Evolutionary conservation across 1,140 invertebrate species (phyloP).

Genomic region (Drosophila elegans): DNA sequence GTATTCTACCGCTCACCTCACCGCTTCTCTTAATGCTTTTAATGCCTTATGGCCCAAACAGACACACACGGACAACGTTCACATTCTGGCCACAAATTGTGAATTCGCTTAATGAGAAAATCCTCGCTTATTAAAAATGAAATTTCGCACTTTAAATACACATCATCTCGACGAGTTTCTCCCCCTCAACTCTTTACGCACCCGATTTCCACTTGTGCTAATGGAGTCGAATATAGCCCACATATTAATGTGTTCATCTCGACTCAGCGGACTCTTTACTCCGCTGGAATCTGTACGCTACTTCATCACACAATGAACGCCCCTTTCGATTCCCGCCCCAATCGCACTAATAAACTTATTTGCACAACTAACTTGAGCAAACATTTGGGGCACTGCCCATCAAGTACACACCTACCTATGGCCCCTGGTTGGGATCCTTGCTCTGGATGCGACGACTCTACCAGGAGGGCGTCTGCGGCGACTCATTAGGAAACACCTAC

Average conservation of each 20-base stretch:
- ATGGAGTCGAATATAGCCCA: constrained; percentile 26
- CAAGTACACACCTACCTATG: constrained; percentile 68
- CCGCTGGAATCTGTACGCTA: background rate
- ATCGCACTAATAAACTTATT: constrained; percentile 76
- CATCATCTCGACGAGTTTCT: constrained; percentile 10
- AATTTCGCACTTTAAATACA: constrained; percentile 48
- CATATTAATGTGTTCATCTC: constrained; percentile 31
- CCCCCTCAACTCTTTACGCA: constrained; percentile 2
- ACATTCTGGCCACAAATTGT: constrained; percentile 11
- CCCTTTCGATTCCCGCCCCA: constrained; percentile 50
- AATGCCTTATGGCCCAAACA: constrained; percentile 22
- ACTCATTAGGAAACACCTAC: constrained; percentile 80
- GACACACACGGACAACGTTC: too few relatives aligned
- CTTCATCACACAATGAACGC: constrained; percentile 31
- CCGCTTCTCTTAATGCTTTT: constrained; percentile 12
- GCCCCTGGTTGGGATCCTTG: constrained; percentile 1
- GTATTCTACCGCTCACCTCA: constrained; percentile 17
- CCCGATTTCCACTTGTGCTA: constrained; percentile 26
- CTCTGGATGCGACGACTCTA: constrained; percentile 1
- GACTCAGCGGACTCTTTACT: constrained; percentile 11
- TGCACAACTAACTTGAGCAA: constrained; percentile 68
- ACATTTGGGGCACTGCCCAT: constrained; percentile 64
- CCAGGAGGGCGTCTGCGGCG: constrained; percentile 62
- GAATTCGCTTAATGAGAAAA: constrained; percentile 56
- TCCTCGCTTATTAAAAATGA: constrained; percentile 63